A percentile compares a stretch with the other conserved stretches of the same genome.
Conservation (phyloP, 2,113 vertebrate genomes). For the Stigmatopora nigra region DNA sequence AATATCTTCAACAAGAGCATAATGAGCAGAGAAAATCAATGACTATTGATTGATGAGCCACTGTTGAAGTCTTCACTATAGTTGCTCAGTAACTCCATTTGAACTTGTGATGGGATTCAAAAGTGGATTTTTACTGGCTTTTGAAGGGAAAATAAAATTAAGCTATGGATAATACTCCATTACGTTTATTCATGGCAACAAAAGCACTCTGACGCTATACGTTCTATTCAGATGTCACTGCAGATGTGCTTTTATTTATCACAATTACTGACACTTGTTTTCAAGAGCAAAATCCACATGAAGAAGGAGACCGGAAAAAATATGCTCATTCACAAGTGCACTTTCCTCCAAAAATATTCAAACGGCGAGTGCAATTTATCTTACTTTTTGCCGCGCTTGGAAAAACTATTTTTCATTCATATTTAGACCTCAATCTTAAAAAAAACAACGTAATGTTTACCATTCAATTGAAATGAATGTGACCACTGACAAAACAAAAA, state of each 20-base stretch:
- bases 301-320: slow-evolving; percentile 1
- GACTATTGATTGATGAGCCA: slow-evolving; percentile 29
- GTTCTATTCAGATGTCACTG: slow-evolving; percentile 1
- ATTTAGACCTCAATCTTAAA: too few relatives aligned
- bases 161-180: neutral
- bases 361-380: neutral
- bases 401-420: neutral
- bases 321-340: neutral
- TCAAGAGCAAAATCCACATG: neutral
- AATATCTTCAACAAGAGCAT: slow-evolving; percentile 36
- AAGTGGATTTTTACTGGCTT: slow-evolving; percentile 2
- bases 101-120: neutral
- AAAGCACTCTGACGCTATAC: slow-evolving; percentile 2
- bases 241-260: slow-evolving; percentile 32
- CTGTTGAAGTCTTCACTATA: neutral
- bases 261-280: neutral
- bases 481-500: too few relatives aligned
- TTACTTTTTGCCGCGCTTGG: neutral
- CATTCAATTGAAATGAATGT: too few relatives aligned
- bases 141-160: neutral
- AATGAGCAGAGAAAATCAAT: slow-evolving; percentile 24
- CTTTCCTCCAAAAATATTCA: neutral
- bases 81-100: neutral
- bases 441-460: too few relatives aligned
- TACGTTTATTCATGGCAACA: slow-evolving; percentile 19